Evolutionary conservation across 2,797 vertebrate genomes (phyloP).

Genomic region (Paratrypauchen microcephalus): DNA sequence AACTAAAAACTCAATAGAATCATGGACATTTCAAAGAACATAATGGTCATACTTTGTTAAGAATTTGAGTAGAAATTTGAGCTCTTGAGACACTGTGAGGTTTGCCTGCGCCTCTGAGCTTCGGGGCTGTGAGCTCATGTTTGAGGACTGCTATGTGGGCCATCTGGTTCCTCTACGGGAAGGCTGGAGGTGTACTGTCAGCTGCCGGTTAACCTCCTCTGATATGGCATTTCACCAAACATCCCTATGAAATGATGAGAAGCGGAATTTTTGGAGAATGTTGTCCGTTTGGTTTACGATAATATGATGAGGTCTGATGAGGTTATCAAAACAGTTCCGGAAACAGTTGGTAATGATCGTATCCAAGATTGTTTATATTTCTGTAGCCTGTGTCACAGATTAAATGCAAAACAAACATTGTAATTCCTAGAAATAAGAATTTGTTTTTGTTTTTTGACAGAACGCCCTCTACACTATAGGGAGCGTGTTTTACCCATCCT

Average conservation of each 20-base stretch:
- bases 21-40: slow-evolving; percentile 4
- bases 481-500: slow-evolving; percentile 91
- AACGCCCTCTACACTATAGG: slow-evolving; percentile 88
- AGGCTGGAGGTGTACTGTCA: slow-evolving; percentile 25
- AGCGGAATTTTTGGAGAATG: not conserved
- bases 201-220: slow-evolving; percentile 31
- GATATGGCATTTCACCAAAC: slow-evolving; percentile 25
- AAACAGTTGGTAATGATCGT: not conserved
- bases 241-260: not conserved
- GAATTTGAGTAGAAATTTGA: slow-evolving; percentile 9
- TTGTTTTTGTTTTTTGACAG: slow-evolving; percentile 63
- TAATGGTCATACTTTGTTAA: not conserved
- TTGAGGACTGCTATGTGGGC: slow-evolving; percentile 40
- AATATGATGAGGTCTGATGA: not conserved
- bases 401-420: not conserved
- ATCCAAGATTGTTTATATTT: not conserved
- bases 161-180: slow-evolving; percentile 37
- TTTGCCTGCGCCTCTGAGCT: slow-evolving; percentile 22
- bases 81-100: slow-evolving; percentile 30
- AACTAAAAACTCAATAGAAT: not conserved
- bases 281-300: slow-evolving; percentile 2
- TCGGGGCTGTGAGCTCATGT: slow-evolving; percentile 23
- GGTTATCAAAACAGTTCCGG: not conserved
- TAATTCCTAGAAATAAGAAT: not conserved
- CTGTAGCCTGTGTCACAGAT: not conserved